Percentiles rank a stretch among this genome's conserved stretches.
phyloP scores from a whole-genome alignment of 2,113 vertebrate genomes.

The Ranitomeya imitator region DNA sequence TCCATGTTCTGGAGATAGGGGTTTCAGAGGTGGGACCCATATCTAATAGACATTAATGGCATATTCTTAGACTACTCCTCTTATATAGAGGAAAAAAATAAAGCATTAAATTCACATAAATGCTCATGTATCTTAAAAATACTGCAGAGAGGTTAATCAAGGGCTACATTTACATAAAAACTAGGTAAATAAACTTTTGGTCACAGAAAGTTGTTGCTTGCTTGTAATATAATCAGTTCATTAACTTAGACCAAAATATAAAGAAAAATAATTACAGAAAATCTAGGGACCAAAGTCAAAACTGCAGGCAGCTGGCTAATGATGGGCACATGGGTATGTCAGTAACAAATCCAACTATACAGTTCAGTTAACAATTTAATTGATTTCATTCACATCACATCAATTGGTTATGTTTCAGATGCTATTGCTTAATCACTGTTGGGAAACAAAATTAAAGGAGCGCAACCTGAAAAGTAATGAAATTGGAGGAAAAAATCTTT shows the following conservation, averaged over 20 bases:
- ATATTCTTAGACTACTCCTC: no score
- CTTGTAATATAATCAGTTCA: slow-evolving; percentile 56
- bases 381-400: slow-evolving; percentile 59
- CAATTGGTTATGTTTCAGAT: slow-evolving; percentile 58
- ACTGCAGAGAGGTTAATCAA: slow-evolving; percentile 31
- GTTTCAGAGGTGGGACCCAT: no score
- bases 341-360: slow-evolving; percentile 58
- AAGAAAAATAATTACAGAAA: slow-evolving; percentile 58
- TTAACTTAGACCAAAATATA: slow-evolving; percentile 58
- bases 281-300: slow-evolving; percentile 54
- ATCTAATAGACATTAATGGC: no score
- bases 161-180: slow-evolving; percentile 52
- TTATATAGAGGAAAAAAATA: no score
- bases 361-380: slow-evolving; percentile 59
- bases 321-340: slow-evolving; percentile 56
- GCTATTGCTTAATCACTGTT: slow-evolving; percentile 56
- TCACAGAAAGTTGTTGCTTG: slow-evolving; percentile 51
- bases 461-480: slow-evolving; percentile 49
- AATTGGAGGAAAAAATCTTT: slow-evolving; percentile 31
- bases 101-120: not conserved
- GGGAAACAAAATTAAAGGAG: slow-evolving; percentile 56
- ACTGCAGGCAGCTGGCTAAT: slow-evolving; percentile 57
- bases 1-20: no score
- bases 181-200: slow-evolving; percentile 24
- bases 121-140: not conserved